A percentile compares a stretch with the other conserved stretches of the same genome.
These are phyloP conservation scores for Acanthosepion pharaonis DNA, from an alignment of 2,888 invertebrate genomes.

Conservation along the genomic window DNA sequence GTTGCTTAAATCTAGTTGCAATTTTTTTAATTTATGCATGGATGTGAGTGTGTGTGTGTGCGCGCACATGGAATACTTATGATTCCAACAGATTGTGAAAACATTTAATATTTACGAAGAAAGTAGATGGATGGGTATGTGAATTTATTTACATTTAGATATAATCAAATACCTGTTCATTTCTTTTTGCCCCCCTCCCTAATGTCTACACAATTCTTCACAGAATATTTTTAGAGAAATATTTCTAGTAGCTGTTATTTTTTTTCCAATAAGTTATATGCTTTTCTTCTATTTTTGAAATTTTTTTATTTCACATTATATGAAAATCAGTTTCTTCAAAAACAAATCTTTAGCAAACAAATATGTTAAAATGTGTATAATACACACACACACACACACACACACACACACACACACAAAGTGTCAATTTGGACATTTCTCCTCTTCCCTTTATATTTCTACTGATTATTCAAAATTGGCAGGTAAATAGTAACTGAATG, in stretches of 20 bases:
- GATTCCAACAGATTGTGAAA: not conserved
- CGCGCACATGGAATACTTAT: not conserved
- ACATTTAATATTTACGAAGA: not conserved
- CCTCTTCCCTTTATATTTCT: conserved; percentile 12
- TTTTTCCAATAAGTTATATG: not conserved
- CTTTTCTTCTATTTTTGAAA: conserved; percentile 1
- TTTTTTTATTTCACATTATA: not conserved
- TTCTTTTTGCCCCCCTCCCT: not conserved
- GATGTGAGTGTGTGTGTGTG: not conserved
- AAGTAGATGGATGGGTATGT: not conserved
- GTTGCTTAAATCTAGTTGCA: conserved; percentile 13
- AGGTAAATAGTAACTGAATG: conserved; percentile 22
- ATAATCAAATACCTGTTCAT: not conserved
- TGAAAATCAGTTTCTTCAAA: not conserved
- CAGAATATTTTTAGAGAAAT: not conserved
- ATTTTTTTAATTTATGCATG: not conserved
- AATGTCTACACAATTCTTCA: not conserved
- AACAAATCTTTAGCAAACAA: not conserved
- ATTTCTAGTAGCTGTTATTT: not conserved
- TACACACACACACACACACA: not conserved
- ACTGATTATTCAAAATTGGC: conserved; percentile 22
- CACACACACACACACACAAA: not conserved
- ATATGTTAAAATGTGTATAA: not conserved
- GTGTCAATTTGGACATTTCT: not conserved
- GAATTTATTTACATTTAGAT: conserved; percentile 11